Evolutionary conservation across 2,113 vertebrate genomes (phyloP).

Genomic region (Lontra canadensis): DNA sequence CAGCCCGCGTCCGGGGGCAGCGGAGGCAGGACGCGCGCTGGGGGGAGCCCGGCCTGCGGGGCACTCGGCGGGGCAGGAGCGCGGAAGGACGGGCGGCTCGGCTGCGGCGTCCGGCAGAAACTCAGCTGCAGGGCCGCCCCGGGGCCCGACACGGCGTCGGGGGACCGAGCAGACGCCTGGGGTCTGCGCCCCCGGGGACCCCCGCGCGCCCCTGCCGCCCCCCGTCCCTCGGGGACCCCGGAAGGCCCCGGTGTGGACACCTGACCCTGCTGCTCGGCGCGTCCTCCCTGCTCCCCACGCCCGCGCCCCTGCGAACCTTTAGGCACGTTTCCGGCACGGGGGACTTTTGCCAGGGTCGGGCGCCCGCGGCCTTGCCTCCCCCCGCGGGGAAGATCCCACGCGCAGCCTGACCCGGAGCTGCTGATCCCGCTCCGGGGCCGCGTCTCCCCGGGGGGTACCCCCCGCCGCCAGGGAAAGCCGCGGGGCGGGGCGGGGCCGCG

Average conservation of each 20-base stretch:
- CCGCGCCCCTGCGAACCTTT: neutral
- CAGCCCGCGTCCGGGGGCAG: neutral
- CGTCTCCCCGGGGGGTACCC: neutral
- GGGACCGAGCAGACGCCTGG: neutral
- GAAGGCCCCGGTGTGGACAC: neutral
- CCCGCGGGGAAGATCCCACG: neutral
- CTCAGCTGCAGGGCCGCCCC: neutral
- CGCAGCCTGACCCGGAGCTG: neutral
- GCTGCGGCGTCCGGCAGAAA: neutral
- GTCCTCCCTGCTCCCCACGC: neutral
- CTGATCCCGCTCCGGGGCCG: neutral
- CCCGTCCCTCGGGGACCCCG: too few species aligned
- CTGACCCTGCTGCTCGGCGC: neutral
- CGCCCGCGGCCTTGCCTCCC: neutral
- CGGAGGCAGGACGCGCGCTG: neutral
- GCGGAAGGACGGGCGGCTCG: rapidly evolving
- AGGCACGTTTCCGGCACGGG: neutral
- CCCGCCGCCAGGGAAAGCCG: neutral
- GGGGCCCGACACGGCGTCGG: neutral
- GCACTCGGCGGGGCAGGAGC: neutral
- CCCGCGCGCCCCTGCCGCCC: neutral
- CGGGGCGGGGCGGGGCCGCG: neutral
- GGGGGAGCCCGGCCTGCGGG: neutral
- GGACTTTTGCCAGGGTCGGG: neutral
- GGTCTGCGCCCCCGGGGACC: neutral